phyloP scores from a whole-genome alignment of 2,113 vertebrate genomes.

The Promerops cafer region DNA sequence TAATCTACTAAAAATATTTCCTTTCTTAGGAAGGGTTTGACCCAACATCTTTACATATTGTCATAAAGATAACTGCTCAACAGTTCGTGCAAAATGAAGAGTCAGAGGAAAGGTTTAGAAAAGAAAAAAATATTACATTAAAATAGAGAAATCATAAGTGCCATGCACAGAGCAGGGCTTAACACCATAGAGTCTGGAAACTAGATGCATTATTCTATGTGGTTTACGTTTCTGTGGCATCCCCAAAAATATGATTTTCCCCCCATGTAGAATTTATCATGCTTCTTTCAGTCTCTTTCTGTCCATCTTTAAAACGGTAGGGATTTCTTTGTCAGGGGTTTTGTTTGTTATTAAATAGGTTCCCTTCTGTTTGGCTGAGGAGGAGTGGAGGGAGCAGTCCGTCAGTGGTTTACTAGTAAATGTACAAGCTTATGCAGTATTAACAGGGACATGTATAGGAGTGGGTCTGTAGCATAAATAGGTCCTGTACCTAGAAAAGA shows the following conservation, averaged over 20 bases:
- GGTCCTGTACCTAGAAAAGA: slow-evolving; percentile 76
- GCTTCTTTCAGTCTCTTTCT: slow-evolving; percentile 74
- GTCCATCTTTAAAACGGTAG: slow-evolving; percentile 55
- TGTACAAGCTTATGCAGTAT: slow-evolving; percentile 82
- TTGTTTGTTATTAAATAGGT: slow-evolving; percentile 20
- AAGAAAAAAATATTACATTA: slow-evolving; percentile 63
- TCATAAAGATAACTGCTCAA: slow-evolving; percentile 74
- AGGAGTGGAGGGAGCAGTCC: slow-evolving; percentile 23
- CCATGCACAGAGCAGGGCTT: slow-evolving; percentile 75
- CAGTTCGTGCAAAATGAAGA: slow-evolving; percentile 80
- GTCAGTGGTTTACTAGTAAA: slow-evolving; percentile 82
- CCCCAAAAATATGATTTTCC: slow-evolving; percentile 69
- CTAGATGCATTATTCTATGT: slow-evolving; percentile 73
- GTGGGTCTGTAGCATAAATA: slow-evolving; percentile 73
- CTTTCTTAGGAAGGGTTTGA: slow-evolving; percentile 74
- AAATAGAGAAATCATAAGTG: slow-evolving; percentile 67
- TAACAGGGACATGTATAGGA: slow-evolving; percentile 79
- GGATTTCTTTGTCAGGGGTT: slow-evolving; percentile 12
- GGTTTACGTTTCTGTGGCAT: slow-evolving; percentile 69
- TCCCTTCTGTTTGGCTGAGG: slow-evolving; percentile 45
- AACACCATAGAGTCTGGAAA: slow-evolving; percentile 72
- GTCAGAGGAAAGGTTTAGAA: slow-evolving; percentile 58
- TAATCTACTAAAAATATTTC: slow-evolving; percentile 80
- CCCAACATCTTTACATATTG: slow-evolving; percentile 66
- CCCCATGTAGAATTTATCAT: slow-evolving; percentile 72